Base-by-base conservation (phyloP, 2,888 invertebrate species). In the Hydraecia micacea region DNA sequence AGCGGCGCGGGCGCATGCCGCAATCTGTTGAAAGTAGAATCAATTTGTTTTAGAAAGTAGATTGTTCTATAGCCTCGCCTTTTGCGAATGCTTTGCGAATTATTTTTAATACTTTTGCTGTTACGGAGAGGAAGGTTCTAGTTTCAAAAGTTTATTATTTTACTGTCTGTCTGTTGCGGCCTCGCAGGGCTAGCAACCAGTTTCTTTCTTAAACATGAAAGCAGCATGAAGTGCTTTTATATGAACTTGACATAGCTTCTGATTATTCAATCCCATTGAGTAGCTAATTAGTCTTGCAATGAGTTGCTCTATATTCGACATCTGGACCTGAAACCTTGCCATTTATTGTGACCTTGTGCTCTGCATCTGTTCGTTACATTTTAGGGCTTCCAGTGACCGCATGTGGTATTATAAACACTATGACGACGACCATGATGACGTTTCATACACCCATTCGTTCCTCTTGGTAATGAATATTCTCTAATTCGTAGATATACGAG, bases 1-100 rank as follows among this genome's bases (percentile, higher is more conserved):
- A 81, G 81, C 66, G 1, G 84, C 69, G 82, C 89, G 84, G 90
- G 88, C 90, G 86, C 83, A 79, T 80, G 90, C 88, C 88, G 93
- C 93, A 95, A 95, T 95, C 95, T 95, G 94, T 94, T 94, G 96
- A 96, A 96, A 96, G 96, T 95, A 91, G 91, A 94, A 96, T 95
- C 96, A 95, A 96, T 96, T 96, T 95, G 93, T 94, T 95, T 95
- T 96, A 96, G 96, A 96, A 96, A 96, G 96, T 95, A 92, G 91
- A 92, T 90, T 93, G 92, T 92, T 92, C 87, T 92, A 90, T 89
- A 91, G 90, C 88, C 88, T 91, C 91, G 91, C 90, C 88, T 92
- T 81, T 91, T 91, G 92, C 90, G 90, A 91, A 92, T 90, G 91
- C 86, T 90, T 91, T 89, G 91, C 87, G 90, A 88, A 86, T 88